Evolutionary conservation across 2,113 vertebrate species (phyloP).

Genomic region (Alaudala cheleensis): DNA sequence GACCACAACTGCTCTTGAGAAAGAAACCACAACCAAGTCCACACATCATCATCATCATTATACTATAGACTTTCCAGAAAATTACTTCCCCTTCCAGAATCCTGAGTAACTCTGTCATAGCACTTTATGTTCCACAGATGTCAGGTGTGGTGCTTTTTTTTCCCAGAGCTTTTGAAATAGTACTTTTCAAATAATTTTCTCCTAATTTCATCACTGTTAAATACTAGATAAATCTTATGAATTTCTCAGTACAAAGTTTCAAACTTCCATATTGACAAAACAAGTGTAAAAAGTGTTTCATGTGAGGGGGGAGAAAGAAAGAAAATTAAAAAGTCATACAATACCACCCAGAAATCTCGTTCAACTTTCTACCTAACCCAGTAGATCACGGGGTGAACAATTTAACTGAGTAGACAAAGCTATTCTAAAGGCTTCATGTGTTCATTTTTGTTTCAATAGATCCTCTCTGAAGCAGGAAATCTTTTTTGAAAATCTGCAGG

Average conservation of each 20-base stretch:
- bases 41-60: background rate
- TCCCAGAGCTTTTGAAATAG: background rate
- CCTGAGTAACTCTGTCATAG: background rate
- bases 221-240: background rate
- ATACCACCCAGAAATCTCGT: background rate
- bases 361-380: background rate
- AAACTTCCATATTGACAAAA: background rate
- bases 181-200: background rate
- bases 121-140: background rate
- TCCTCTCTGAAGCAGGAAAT: background rate
- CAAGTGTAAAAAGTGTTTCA: background rate
- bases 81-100: background rate
- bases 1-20: background rate
- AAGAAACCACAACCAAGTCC: background rate
- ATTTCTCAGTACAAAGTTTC: background rate
- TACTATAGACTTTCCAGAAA: background rate
- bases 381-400: background rate
- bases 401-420: background rate
- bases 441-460: background rate
- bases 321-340: too few relatives aligned
- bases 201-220: background rate
- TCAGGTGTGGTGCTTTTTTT: background rate
- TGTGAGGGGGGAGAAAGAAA: fast-evolving
- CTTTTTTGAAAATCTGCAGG: background rate
- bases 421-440: background rate